Conservation (phyloP, 2,797 vertebrate genomes). For the Typhlichthys eigenmanni region DNA sequence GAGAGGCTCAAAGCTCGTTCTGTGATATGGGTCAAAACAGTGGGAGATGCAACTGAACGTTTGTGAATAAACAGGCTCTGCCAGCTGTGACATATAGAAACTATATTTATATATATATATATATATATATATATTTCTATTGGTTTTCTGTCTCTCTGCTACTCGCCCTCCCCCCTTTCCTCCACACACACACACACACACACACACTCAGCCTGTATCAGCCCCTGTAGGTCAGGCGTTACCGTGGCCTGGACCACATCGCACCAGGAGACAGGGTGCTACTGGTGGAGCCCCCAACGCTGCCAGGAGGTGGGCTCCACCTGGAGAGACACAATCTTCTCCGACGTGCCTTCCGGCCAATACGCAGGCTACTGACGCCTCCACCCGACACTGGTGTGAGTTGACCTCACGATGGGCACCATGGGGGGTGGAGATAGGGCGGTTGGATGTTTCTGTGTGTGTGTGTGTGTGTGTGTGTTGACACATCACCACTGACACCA, state of each 20-base stretch:
- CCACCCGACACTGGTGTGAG: conserved; percentile 57
- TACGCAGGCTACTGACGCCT: conserved; percentile 48
- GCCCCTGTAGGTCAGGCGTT: conserved; percentile 46
- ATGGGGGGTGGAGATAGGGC: background rate
- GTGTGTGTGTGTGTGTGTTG: conserved; percentile 2
- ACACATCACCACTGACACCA: no score
- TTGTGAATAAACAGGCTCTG: conserved; percentile 44
- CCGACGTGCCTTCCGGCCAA: conserved; percentile 47
- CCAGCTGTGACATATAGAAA: conserved; percentile 7
- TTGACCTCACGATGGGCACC: background rate
- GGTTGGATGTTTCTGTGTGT: background rate
- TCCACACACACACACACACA: conserved; percentile 1
- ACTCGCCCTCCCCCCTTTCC: background rate
- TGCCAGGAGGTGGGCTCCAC: conserved; percentile 46
- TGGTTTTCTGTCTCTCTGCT: conserved; percentile 52
- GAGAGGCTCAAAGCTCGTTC: no score
- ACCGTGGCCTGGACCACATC: conserved; percentile 35
- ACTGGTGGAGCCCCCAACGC: conserved; percentile 61
- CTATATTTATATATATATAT: no score
- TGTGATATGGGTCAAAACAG: no score
- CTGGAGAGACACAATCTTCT: conserved; percentile 61
- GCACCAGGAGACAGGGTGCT: conserved; percentile 57
- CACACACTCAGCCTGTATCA: conserved; percentile 40
- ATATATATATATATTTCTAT: conserved; percentile 36
- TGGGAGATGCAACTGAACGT: background rate